A percentile compares a stretch with the other conserved stretches of the same genome.
Conservation (phyloP, 2,797 vertebrate genomes). For the Acanthornis magna region DNA sequence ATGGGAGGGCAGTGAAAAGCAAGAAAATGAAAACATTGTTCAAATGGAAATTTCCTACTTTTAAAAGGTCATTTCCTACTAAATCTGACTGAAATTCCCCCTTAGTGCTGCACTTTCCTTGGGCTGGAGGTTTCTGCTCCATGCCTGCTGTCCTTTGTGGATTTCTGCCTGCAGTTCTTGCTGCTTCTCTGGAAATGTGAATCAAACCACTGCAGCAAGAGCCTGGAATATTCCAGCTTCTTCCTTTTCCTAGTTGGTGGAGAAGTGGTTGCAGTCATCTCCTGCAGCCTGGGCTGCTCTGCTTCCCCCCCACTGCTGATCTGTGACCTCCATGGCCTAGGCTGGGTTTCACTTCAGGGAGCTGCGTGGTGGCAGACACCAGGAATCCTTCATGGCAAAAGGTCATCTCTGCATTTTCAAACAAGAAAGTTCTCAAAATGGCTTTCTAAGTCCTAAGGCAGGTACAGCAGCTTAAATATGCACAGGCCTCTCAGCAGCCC, state of each 20-base stretch:
- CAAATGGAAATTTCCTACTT: background rate
- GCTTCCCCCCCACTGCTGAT: background rate
- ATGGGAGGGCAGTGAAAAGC: background rate
- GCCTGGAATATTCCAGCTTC: background rate
- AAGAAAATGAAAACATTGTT: background rate
- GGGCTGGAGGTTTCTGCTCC: background rate
- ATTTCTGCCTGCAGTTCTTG: background rate
- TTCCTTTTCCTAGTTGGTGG: background rate
- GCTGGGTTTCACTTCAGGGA: background rate
- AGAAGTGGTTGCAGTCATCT: background rate
- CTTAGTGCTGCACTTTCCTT: background rate
- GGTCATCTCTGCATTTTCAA: background rate
- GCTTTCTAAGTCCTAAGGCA: background rate
- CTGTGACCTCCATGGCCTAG: background rate
- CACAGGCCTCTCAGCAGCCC: background rate
- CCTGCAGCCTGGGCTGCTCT: background rate
- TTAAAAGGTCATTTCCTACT: background rate
- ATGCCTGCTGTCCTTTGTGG: background rate
- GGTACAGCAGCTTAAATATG: background rate
- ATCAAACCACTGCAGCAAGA: background rate
- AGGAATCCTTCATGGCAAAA: background rate
- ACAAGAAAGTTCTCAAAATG: background rate
- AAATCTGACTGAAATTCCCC: background rate
- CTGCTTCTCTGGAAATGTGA: background rate
- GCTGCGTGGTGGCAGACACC: background rate